Evolutionary conservation across 2,888 invertebrate genomes (phyloP).

Genomic region (Coecobrya sp.): DNA sequence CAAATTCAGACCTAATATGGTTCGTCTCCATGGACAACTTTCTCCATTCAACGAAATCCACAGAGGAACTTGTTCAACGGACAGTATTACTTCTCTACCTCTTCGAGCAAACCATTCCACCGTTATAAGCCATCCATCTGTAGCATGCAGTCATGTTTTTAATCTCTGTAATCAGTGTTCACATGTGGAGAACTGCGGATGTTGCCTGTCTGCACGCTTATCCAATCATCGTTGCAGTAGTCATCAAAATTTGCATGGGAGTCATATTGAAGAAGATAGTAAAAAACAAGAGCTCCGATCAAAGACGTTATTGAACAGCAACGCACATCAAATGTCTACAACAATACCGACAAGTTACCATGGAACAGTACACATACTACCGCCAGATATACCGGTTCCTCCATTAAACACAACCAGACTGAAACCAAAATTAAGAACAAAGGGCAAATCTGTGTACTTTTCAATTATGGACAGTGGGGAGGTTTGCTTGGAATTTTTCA

Average conservation of each 20-base stretch:
- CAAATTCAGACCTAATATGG: neutral
- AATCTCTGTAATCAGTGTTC: conserved; percentile 83
- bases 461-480: conserved; percentile 92
- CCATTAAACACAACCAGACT: conserved; percentile 93
- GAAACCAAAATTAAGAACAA: conserved; percentile 93
- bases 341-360: neutral
- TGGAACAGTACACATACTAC: conserved; percentile 19
- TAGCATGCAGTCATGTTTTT: conserved; percentile 84
- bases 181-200: conserved; percentile 83
- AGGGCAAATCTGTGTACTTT: conserved; percentile 93
- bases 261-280: neutral
- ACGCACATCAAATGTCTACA: neutral
- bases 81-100: neutral
- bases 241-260: neutral
- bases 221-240: neutral
- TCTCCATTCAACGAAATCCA: neutral
- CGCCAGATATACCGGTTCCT: conserved; percentile 76
- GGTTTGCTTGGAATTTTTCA: conserved; percentile 96
- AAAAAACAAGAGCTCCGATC: neutral
- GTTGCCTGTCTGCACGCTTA: neutral
- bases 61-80: neutral
- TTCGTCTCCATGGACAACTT: neutral
- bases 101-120: neutral
- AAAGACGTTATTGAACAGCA: neutral
- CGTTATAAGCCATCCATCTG: conserved; percentile 22